Conservation (phyloP, 2,888 invertebrate species). For the Parnassius apollo region DNA sequence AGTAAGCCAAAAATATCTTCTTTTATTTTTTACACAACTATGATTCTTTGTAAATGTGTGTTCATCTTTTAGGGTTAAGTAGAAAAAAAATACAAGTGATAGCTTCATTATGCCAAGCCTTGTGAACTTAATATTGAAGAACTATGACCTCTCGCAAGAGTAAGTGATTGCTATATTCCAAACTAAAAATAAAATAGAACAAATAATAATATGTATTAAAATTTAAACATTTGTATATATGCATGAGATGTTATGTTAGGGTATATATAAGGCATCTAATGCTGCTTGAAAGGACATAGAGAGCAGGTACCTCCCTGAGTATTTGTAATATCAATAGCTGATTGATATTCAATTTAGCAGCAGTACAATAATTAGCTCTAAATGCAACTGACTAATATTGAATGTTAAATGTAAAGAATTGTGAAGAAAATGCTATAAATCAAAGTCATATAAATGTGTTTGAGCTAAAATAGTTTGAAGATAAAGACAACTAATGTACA, state of each 20-base stretch:
- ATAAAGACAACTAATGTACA: slow-evolving; percentile 16
- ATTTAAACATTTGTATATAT: slow-evolving; percentile 47
- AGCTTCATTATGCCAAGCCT: slow-evolving; percentile 27
- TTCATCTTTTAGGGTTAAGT: slow-evolving; percentile 72
- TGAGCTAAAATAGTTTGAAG: background rate
- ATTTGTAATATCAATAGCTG: background rate
- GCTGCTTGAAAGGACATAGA: slow-evolving; percentile 29
- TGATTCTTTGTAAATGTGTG: slow-evolving; percentile 65
- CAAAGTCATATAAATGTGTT: background rate
- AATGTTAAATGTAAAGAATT: background rate
- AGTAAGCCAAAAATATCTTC: slow-evolving; percentile 68
- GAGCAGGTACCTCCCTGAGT: slow-evolving; percentile 9
- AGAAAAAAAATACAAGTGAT: slow-evolving; percentile 42
- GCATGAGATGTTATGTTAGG: slow-evolving; percentile 44
- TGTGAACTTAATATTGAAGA: slow-evolving; percentile 18
- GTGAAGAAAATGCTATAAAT: background rate
- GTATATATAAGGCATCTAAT: slow-evolving; percentile 39
- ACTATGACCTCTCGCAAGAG: slow-evolving; percentile 31
- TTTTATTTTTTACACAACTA: slow-evolving; percentile 52
- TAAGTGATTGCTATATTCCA: slow-evolving; percentile 29
- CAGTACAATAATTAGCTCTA: background rate
- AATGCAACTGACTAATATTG: background rate
- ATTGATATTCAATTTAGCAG: background rate
- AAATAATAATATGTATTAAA: slow-evolving; percentile 28
- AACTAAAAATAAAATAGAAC: slow-evolving; percentile 29